Percentiles rank a stretch among this genome's conserved stretches.
These are phyloP conservation scores for Conus canariensis DNA, from an alignment of 2,888 invertebrate genomes.

Conservation along the genomic window DNA sequence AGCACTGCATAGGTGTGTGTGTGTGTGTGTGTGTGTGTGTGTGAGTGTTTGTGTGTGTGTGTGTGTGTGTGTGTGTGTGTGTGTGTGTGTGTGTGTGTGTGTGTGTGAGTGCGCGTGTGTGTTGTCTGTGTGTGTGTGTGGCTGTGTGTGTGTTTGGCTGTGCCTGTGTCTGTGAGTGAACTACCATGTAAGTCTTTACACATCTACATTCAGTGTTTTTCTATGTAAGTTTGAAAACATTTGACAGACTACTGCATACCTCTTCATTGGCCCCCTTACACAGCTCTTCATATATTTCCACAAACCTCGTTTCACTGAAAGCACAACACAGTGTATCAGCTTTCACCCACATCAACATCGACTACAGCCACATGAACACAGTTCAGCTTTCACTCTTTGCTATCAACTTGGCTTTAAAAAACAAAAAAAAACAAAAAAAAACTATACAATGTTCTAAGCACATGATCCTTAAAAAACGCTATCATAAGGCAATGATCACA, in stretches of 20 bases:
- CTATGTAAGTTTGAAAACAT: too few species aligned
- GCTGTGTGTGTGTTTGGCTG: not conserved
- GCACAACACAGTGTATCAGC: not conserved
- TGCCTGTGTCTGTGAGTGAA: not conserved
- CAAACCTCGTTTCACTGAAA: constrained; percentile 89
- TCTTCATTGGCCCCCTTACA: constrained; percentile 88
- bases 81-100: too few species aligned
- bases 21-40: not conserved
- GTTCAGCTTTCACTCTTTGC: too few species aligned
- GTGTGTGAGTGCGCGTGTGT: too few species aligned
- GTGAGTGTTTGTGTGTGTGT: not conserved
- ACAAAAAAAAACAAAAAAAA: too few species aligned
- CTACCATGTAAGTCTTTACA: not conserved
- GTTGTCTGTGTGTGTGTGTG: too few species aligned
- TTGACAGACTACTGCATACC: constrained; percentile 78
- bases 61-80: not conserved
- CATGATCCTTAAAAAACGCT: too few species aligned
- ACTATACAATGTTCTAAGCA: too few species aligned
- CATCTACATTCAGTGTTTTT: too few species aligned
- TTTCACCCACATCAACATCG: not conserved
- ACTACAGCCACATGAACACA: too few species aligned
- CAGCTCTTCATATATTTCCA: constrained; percentile 90
- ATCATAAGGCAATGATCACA: too few species aligned
- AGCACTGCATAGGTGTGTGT: not conserved
- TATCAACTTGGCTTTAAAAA: too few species aligned